phyloP scores from a whole-genome alignment of 92 coral and sea anemone species.

The Parazoanthus darwini region DNA sequence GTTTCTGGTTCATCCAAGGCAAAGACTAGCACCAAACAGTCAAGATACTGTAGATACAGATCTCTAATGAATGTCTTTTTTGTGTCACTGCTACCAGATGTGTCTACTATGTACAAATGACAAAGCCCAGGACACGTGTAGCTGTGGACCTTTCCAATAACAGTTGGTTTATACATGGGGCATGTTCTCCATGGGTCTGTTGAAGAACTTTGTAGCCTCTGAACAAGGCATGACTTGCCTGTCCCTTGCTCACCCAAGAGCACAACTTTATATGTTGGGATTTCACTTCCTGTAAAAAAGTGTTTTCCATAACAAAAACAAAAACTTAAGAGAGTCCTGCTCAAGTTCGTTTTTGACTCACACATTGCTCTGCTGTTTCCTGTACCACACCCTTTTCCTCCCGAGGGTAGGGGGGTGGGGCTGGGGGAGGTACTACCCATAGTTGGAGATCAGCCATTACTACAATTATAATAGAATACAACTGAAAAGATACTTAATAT shows the following conservation, averaged over 20 bases:
- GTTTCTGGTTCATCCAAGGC: slow-evolving; percentile 68
- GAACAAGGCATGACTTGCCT: slow-evolving; percentile 65
- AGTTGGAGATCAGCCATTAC: too few species aligned
- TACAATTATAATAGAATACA: too few species aligned
- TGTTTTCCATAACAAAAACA: too few species aligned
- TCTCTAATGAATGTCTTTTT: slow-evolving; percentile 18
- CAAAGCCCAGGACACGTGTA: slow-evolving; percentile 47
- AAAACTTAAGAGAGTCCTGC: too few species aligned
- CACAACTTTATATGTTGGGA: slow-evolving; percentile 55
- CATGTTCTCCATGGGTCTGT: slow-evolving; percentile 27
- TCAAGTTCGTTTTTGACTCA: too few species aligned
- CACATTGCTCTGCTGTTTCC: too few species aligned
- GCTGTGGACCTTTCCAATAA: slow-evolving; percentile 50
- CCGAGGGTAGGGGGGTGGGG: too few species aligned
- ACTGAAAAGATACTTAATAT: too few species aligned
- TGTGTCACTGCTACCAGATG: slow-evolving; percentile 57
- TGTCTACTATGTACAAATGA: slow-evolving; percentile 58
- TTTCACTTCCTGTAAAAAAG: slow-evolving; percentile 1
- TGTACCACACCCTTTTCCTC: too few species aligned
- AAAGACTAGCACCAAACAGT: slow-evolving; percentile 65
- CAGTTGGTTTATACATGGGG: slow-evolving; percentile 60
- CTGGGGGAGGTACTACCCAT: too few species aligned
- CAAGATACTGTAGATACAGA: slow-evolving; percentile 52
- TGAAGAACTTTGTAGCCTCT: slow-evolving; percentile 33
- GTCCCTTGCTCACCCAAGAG: slow-evolving; percentile 70